Base-by-base conservation (phyloP, 2,888 invertebrate species). In the Nowickia ferox region DNA sequence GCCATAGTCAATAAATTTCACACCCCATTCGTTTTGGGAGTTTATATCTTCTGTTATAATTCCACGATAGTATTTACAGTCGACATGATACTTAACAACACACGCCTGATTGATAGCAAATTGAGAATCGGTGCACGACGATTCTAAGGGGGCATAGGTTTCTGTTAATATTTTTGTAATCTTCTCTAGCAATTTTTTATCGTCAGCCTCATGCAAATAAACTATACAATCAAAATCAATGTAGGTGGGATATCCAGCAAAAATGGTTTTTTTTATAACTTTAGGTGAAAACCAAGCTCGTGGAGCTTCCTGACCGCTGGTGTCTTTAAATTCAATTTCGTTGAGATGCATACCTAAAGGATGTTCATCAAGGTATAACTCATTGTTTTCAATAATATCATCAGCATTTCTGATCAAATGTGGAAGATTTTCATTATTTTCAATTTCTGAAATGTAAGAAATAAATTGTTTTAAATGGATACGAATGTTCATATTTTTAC, bases 1-100 rank as follows among this genome's bases (percentile, higher is more conserved):
- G 0, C 98, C 98, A 90, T 96, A 98, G 93, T 98, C 98, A 1
- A 97, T 94, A 92, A 96, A 97, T 72, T 94, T 93, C 0, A 97
- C 95, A 1, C 76, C 93, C 86, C 86, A 95, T 93, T 72, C 90
- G 88, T 2, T 92, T 88, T 80, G 9, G 0, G 69, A n/a, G 4
- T 84, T 84, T 11, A 74, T 40, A 5, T 69, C 44, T 96, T 93
- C 90, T 96, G 97, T 6, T 95, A 93, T 86, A 96, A 95, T 1
- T 95, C 96, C 96, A 80, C 97, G 94, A 91, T 97, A 97, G 94
- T 96, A 96, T 17, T 93, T 93, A 11, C 94, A 93, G 89, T 97
- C 95, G 17, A 93, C 87, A 88, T 94, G 95, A 91, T 94, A 97
- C 81, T 94, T 93, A 0, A 95, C 96, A 95, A 96, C 84, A 55